A percentile compares a stretch with the other conserved stretches of the same genome.
phyloP scores from a whole-genome alignment of 2,888 invertebrate genomes.

The Macrophya alboannulata region DNA sequence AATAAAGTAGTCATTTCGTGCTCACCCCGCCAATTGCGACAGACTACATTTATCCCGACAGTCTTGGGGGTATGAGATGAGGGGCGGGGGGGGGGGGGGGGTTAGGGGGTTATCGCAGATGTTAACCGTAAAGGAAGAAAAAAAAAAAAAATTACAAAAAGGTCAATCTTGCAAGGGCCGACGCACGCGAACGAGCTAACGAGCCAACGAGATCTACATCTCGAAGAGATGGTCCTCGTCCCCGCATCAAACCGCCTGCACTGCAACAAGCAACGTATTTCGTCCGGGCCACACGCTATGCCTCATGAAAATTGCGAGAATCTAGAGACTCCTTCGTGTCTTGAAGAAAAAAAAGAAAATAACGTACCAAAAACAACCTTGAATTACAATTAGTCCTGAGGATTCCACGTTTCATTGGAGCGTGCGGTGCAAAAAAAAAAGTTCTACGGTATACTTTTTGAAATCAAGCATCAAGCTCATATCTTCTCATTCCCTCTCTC shows the following conservation, averaged over 20 bases:
- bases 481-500: background rate
- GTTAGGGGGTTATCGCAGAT: constrained; percentile 25
- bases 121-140: constrained; percentile 16
- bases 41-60: constrained; percentile 31
- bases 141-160: constrained; percentile 18
- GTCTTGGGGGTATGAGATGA: background rate
- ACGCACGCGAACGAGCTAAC: constrained; percentile 30
- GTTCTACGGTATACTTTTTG: background rate
- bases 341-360: background rate
- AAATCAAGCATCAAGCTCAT: background rate
- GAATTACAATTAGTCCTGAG: constrained; percentile 40
- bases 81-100: background rate
- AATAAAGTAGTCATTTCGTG: constrained; percentile 55
- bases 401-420: background rate
- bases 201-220: constrained; percentile 43
- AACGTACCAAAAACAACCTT: constrained; percentile 37
- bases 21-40: constrained; percentile 50
- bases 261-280: background rate
- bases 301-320: constrained; percentile 34
- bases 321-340: background rate
- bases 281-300: constrained; percentile 18
- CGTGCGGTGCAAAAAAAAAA: background rate
- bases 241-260: background rate
- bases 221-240: background rate
- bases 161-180: constrained; percentile 17